Evolutionary conservation across 2,113 vertebrate genomes (phyloP), one percentile per base, ranked within the genome.

Genomic region (Phocoena phocoena): DNA sequence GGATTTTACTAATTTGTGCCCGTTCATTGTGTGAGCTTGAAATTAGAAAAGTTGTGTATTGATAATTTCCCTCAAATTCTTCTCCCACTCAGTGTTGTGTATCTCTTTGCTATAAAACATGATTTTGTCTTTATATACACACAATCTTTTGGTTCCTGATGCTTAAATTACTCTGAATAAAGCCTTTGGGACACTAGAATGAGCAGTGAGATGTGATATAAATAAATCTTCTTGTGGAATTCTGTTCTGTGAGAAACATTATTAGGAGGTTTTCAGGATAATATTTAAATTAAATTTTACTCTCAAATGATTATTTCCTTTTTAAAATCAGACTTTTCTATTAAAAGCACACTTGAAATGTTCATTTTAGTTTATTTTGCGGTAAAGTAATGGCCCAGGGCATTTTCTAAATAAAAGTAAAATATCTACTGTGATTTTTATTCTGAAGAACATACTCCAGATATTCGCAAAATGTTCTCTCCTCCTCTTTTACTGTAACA

Each of bases 211-310:
- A 20, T 76, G 26, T 17, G 12, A 58, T 58, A 10, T 2, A 81
- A 14, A 86, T 63, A 28, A 67, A 55, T 81, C 47, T 47, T 88
- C 50, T 38, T 73, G 15, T 86, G 38, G 53, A 74, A 95, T 82
- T 74, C 26, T 96, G 23, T 68, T 95, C 10, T 14, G 63, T 18
- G 70, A 47, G 12, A 95, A 96, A 38, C 82, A 91, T 71, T 53
- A 92, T 92, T 89, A 83, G 11, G 65, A 74, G 74, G 73, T 47
- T 96, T 95, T 12, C 68, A 95, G 38, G 50, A 47, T 36, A 77
- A 83, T 89, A 89, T 83, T 87, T 95, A 97, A 97, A 96, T 93
- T 82, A 62, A 88, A 91, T 80, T 95, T 96, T 89, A 82, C 2
- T 94, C 55, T 79, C 47, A 95, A 83, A 77, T 76, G 26, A 73